Evolutionary conservation across 2,888 invertebrate genomes (phyloP).

Genomic region (Cyclophora punctaria): DNA sequence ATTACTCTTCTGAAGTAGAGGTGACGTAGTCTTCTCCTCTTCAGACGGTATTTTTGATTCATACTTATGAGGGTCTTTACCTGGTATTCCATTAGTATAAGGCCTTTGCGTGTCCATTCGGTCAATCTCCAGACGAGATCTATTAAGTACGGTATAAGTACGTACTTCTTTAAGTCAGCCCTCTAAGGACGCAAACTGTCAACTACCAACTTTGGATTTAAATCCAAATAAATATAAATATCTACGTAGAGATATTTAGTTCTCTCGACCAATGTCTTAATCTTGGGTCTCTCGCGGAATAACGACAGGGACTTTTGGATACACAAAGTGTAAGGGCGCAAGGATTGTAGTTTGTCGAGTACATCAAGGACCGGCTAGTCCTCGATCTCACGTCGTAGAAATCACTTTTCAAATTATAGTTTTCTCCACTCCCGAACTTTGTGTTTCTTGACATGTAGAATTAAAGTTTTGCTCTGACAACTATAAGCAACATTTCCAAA

Average conservation of each 20-base stretch:
- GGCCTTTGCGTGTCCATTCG: slow-evolving; percentile 66
- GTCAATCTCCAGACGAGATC: slow-evolving; percentile 31
- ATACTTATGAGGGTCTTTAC: slow-evolving; percentile 55
- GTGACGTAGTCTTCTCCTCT: slow-evolving; percentile 68
- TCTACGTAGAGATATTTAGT: slow-evolving; percentile 55
- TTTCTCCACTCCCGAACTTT: slow-evolving; percentile 43
- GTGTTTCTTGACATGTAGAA: slow-evolving; percentile 63
- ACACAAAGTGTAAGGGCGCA: slow-evolving; percentile 66
- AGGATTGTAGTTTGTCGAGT: slow-evolving; percentile 68
- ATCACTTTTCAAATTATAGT: slow-evolving; percentile 56
- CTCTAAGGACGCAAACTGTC: slow-evolving; percentile 39
- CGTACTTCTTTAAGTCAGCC: slow-evolving; percentile 41
- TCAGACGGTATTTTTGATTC: slow-evolving; percentile 63
- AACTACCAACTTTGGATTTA: slow-evolving; percentile 45
- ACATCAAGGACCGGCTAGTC: slow-evolving; percentile 74
- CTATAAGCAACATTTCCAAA: slow-evolving; percentile 58
- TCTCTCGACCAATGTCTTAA: slow-evolving; percentile 75
- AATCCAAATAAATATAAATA: slow-evolving; percentile 37
- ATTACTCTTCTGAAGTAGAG: slow-evolving; percentile 47
- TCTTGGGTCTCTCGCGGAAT: slow-evolving; percentile 76
- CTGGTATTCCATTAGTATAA: slow-evolving; percentile 64
- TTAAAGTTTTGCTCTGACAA: slow-evolving; percentile 52
- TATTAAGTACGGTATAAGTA: slow-evolving; percentile 46
- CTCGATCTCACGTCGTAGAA: slow-evolving; percentile 65
- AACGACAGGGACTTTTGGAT: slow-evolving; percentile 65